phyloP scores from a whole-genome alignment of 2,113 vertebrate species.

The Callocephalon fimbriatum region DNA sequence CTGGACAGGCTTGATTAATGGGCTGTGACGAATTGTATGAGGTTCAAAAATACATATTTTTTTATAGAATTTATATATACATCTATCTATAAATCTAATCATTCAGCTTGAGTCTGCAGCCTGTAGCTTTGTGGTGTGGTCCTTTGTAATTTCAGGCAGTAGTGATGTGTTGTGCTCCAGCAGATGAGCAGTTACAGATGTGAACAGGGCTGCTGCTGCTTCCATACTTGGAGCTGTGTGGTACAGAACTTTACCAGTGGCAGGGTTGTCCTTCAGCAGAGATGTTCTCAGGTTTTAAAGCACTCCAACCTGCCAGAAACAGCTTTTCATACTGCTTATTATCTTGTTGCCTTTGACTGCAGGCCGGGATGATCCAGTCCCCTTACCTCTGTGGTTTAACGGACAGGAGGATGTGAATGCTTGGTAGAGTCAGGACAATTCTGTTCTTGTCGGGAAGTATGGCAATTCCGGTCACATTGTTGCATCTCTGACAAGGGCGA shows the following conservation, averaged over 20 bases:
- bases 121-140: neutral
- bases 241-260: neutral
- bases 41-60: fast-evolving
- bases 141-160: neutral
- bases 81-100: neutral
- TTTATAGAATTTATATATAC: neutral
- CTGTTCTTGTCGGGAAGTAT: neutral
- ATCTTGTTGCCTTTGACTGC: neutral
- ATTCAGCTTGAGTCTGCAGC: neutral
- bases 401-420: neutral
- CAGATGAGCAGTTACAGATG: too few species aligned
- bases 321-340: neutral
- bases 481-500: neutral
- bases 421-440: neutral
- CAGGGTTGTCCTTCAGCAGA: neutral
- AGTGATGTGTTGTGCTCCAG: fast-evolving
- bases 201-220: neutral
- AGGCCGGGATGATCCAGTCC: neutral
- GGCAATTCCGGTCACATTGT: neutral
- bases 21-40: neutral
- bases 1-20: neutral
- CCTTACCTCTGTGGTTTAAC: neutral
- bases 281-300: neutral
- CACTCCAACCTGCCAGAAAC: neutral
- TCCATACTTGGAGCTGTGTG: neutral